Evolutionary conservation across 2,888 invertebrate genomes (phyloP), one percentile per base, ranked within the genome.

Genomic region (Hyalella azteca): DNA sequence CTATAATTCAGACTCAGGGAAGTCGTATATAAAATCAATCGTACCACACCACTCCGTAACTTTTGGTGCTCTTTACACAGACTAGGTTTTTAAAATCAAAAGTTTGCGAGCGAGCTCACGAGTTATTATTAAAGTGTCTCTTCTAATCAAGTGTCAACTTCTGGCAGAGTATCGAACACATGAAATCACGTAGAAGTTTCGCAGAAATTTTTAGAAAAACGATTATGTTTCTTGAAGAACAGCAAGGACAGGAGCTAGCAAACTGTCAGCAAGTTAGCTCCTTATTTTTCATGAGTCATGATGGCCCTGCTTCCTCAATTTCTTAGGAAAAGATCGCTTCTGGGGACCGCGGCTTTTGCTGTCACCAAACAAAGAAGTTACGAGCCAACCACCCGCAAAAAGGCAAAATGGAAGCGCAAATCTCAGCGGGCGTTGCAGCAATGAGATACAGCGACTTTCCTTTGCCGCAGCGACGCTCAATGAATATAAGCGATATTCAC

Each of bases 331-430:
- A 13, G 39, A 66, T 1, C 66, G 39, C 66, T 66, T 66, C n/a
- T 66, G 59, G 66, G 36, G 66, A 66, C 36, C 32, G 7, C 36
- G 66, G 66, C 11, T 29, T 66, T 66, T 4, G 66, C 66, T 29
- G 66, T 66, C 66, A 36, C 36, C 29, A n/a, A 66, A 36, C 66
- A 66, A 66, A 66, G 54, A 66, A 66, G 22, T 66, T 66, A 66
- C 5, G 66, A 36, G 19, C 36, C 32, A 66, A 36, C 36, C 66
- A 29, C 19, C 29, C 22, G 54, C 54, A 26, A 22, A n/a, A 13
- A 29, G 26, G 54, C 13, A 54, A 29, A 26, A 22, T 2, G 26
- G 11, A 54, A 54, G 54, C 29, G 22, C 29, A 54, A 54, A 54
- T 54, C 54, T 54, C 26, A 19, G 26, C 19, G 22, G 22, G 54